phyloP scores from a whole-genome alignment of 2,888 invertebrate species.

The Watsonalla binaria region DNA sequence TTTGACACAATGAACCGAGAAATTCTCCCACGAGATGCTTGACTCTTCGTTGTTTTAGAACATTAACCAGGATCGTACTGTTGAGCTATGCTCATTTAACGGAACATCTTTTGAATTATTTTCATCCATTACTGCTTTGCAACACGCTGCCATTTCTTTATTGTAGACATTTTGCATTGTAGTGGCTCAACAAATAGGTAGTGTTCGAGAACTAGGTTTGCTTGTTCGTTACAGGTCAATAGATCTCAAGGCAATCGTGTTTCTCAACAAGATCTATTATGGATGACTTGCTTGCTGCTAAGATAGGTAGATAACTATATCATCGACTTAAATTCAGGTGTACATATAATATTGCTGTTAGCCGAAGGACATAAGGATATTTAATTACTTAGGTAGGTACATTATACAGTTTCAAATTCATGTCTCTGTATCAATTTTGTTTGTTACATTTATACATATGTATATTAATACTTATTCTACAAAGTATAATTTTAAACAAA shows the following conservation, averaged over 20 bases:
- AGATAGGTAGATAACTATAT: conserved; percentile 9
- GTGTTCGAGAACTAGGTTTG: conserved; percentile 22
- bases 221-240: conserved; percentile 50
- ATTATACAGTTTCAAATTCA: neutral
- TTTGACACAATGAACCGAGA: conserved; percentile 35
- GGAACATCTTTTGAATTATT: conserved; percentile 11
- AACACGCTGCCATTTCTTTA: neutral
- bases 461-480: neutral
- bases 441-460: neutral
- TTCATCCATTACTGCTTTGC: neutral
- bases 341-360: neutral
- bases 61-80: neutral
- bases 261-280: conserved; percentile 38
- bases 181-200: conserved; percentile 17
- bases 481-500: neutral
- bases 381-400: neutral
- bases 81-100: conserved; percentile 8
- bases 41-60: conserved; percentile 37
- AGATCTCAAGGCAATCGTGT: conserved; percentile 63
- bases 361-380: neutral
- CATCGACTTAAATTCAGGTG: neutral
- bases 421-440: neutral
- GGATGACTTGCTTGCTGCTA: conserved; percentile 17
- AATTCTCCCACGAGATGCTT: conserved; percentile 56
- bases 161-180: neutral